Conservation (phyloP, 2,888 invertebrate species). For the Cephus spinipes region DNA sequence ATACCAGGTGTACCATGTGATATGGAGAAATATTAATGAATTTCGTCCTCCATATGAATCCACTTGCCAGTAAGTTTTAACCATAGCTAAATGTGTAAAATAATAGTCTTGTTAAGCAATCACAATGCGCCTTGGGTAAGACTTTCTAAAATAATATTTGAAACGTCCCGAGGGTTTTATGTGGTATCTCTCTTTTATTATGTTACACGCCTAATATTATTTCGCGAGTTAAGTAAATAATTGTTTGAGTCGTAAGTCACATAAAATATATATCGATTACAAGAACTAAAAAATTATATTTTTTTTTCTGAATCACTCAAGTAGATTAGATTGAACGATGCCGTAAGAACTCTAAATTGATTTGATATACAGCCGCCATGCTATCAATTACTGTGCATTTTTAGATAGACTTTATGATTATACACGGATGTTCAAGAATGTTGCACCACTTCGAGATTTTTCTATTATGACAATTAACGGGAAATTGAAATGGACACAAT, state of each 20-base stretch:
- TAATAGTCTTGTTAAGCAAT: background rate
- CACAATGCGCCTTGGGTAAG: background rate
- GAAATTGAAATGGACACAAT: too few relatives aligned
- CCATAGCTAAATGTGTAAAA: background rate
- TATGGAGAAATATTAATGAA: background rate
- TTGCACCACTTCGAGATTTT: too few relatives aligned
- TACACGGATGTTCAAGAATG: too few relatives aligned
- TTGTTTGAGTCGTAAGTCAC: background rate
- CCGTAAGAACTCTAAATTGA: too few relatives aligned
- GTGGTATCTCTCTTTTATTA: background rate
- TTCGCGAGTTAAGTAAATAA: background rate
- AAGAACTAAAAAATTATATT: background rate
- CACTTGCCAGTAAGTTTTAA: background rate
- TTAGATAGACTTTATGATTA: too few relatives aligned
- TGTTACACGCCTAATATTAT: background rate
- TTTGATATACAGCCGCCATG: too few relatives aligned
- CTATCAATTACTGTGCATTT: too few relatives aligned
- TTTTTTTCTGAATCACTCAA: background rate
- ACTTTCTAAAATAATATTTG: background rate
- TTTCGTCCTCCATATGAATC: background rate
- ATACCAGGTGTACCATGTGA: background rate
- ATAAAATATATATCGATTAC: background rate
- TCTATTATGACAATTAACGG: too few relatives aligned
- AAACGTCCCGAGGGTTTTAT: background rate
- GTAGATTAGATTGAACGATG: background rate